phyloP scores from a whole-genome alignment of 1,140 invertebrate genomes.

The Trichonephila clavata region DNA sequence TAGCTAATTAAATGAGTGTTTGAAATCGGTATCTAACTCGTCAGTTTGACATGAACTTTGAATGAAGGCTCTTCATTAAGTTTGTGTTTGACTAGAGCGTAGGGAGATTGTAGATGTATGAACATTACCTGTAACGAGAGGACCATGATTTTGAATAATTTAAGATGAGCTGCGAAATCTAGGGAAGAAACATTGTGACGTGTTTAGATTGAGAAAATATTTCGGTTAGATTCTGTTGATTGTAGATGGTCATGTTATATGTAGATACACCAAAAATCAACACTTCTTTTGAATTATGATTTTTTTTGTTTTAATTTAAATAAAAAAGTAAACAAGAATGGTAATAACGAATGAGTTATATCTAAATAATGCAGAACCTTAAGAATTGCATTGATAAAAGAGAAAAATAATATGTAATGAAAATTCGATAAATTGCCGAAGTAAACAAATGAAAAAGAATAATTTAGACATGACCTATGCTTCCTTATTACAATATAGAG shows the following conservation, averaged over 20 bases:
- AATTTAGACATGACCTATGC: no score
- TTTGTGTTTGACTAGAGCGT: neutral
- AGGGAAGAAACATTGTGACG: neutral
- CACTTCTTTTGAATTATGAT: no score
- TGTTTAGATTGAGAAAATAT: neutral
- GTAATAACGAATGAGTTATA: no score
- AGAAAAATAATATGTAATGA: no score
- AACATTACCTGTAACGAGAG: neutral
- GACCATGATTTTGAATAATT: constrained; percentile 23
- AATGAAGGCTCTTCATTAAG: constrained; percentile 41
- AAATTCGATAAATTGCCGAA: no score
- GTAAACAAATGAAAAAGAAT: no score
- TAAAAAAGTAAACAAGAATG: no score
- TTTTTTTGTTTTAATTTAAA: no score
- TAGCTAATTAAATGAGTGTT: constrained; percentile 31
- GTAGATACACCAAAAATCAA: no score
- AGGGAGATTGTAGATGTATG: neutral
- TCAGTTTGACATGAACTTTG: constrained; percentile 41
- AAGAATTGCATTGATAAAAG: no score
- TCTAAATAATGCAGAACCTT: no score
- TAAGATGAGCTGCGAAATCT: neutral
- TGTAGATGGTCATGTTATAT: neutral
- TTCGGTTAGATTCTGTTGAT: neutral
- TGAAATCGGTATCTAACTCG: constrained; percentile 34
- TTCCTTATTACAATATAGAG: no score